Evolutionary conservation across 2,888 invertebrate species (phyloP), one percentile per base, ranked within the genome.

Genomic region (Drosophila emarginata): DNA sequence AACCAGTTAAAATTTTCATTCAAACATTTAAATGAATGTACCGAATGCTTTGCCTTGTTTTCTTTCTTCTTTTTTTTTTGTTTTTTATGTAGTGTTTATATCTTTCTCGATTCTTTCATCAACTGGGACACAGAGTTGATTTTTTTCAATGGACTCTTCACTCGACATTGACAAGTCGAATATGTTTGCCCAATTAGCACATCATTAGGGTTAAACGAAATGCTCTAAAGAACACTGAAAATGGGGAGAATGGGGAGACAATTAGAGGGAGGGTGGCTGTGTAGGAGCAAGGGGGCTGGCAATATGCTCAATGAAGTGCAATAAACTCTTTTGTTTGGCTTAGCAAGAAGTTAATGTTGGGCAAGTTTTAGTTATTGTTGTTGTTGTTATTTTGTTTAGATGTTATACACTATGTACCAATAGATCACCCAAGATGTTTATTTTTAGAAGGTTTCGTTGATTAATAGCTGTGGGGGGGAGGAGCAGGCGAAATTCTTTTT

Each of bases 241-340:
- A 23, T 21, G 11, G 50, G 7, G 18, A 21, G 4, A 15, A 40
- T n/a, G 12, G 15, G 15, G 52, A 45, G 56, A 40, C 23, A 37
- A 9, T 7, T 23, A 52, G 21, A 57, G 36, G 40, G 45, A 14
- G 51, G 11, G n/a, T 37, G 21, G 45, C 23, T 23, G 23, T 23
- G 23, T 4, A 4, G 45, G 7, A 45, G 37, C 6, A 18, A 5
- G 28, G 57, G 14, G n/a, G 32, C 74, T 64, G n/a, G n/a, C n/a
- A n/a, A n/a, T n/a, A n/a, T n/a, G n/a, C n/a, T n/a, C 15, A 69
- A 69, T 70, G 78, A 78, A 87, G 86, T 85, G 83, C 88, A 87
- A 85, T 87, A 83, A 82, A 85, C 83, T 87, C 76, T 61, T 54
- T 87, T 87, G 86, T 87, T 85, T 79, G 76, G 74, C 68, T 76